Evolutionary conservation across 2,888 invertebrate genomes (phyloP).

Genomic region (Ormyrus nitidulus): DNA sequence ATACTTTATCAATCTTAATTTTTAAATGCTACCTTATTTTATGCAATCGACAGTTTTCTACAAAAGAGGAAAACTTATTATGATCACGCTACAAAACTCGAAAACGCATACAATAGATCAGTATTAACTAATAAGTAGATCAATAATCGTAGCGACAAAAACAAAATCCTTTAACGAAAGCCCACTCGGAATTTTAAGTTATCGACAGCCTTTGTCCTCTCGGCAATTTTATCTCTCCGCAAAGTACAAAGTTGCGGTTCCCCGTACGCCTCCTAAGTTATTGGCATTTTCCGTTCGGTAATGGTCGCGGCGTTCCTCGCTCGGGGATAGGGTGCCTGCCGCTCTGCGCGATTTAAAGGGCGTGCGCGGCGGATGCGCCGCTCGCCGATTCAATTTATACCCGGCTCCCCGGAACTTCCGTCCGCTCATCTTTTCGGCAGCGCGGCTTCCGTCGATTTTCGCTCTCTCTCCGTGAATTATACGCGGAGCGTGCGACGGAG

Average conservation of each 20-base stretch:
- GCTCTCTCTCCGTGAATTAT: neutral
- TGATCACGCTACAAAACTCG: too few relatives aligned
- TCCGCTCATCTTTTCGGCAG: slow-evolving; percentile 25
- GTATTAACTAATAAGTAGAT: too few relatives aligned
- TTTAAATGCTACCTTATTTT: too few relatives aligned
- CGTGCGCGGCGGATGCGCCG: slow-evolving; percentile 70
- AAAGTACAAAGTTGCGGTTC: neutral
- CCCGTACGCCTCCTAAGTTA: slow-evolving; percentile 60
- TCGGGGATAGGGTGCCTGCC: slow-evolving; percentile 57
- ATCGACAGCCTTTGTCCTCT: slow-evolving; percentile 4
- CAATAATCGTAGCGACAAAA: too few relatives aligned
- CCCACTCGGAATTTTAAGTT: slow-evolving; percentile 4
- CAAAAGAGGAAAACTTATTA: too few relatives aligned
- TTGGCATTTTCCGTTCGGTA: slow-evolving; percentile 71
- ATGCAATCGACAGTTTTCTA: too few relatives aligned
- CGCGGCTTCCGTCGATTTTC: slow-evolving; percentile 8
- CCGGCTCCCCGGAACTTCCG: slow-evolving; percentile 61
- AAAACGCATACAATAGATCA: too few relatives aligned
- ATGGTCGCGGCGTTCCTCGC: slow-evolving; percentile 63
- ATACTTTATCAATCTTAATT: too few relatives aligned
- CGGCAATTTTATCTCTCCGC: neutral
- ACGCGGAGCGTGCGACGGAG: neutral
- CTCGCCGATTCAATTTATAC: slow-evolving; percentile 72
- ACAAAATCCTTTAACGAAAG: neutral
- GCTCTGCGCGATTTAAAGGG: slow-evolving; percentile 70